These are phyloP conservation scores for Pterophyllum scalare DNA, from an alignment of 2,113 vertebrate genomes.

Conservation along the genomic window DNA sequence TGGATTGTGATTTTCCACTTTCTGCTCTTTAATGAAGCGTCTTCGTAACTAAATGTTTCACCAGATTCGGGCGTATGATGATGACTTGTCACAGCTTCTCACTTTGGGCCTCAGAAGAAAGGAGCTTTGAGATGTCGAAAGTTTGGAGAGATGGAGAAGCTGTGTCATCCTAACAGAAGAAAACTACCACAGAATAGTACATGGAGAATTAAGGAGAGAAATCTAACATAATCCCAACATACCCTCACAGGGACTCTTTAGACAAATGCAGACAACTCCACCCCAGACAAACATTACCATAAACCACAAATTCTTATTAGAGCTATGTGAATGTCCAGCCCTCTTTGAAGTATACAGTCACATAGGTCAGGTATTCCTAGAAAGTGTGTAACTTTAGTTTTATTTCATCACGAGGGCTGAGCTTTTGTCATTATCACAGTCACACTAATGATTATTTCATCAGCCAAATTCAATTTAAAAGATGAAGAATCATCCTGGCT, in stretches of 20 bases:
- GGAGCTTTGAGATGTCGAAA: slow-evolving; percentile 47
- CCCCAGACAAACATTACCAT: slow-evolving; percentile 24
- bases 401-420: not conserved
- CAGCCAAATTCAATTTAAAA: not conserved
- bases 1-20: not conserved
- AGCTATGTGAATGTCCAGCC: not conserved
- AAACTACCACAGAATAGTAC: slow-evolving; percentile 9
- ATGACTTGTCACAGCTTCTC: slow-evolving; percentile 32
- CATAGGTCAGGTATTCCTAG: not conserved
- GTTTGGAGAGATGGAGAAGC: slow-evolving; percentile 31
- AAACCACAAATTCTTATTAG: not conserved
- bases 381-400: not conserved
- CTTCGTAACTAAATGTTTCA: not conserved
- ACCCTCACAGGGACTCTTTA: slow-evolving; percentile 25
- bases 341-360: not conserved
- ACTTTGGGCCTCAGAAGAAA: slow-evolving; percentile 57
- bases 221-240: slow-evolving; percentile 49
- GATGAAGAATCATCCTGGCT: not conserved
- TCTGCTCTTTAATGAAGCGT: not conserved
- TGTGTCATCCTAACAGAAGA: slow-evolving; percentile 38
- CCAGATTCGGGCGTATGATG: slow-evolving; percentile 3
- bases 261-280: slow-evolving; percentile 31
- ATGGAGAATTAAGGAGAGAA: slow-evolving; percentile 29
- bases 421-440: not conserved
- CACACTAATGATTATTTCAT: not conserved